phyloP scores from a whole-genome alignment of 2,113 vertebrate genomes.

The Sterrhoptilus dennistouni region DNA sequence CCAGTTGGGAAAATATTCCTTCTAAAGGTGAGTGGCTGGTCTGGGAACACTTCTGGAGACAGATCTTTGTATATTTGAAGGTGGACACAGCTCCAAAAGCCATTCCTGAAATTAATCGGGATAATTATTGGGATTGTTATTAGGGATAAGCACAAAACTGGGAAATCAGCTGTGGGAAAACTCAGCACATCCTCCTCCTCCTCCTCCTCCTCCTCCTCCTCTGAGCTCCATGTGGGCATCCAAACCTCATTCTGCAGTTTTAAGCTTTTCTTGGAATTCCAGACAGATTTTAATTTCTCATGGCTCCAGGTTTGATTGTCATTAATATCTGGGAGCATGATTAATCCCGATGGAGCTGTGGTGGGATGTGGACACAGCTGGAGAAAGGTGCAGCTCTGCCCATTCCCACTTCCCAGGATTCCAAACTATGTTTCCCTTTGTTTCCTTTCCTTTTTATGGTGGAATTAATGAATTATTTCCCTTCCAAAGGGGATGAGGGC shows the following conservation, averaged over 20 bases:
- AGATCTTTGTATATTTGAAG: background rate
- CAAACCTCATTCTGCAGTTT: background rate
- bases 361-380: background rate
- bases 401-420: background rate
- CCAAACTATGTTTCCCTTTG: background rate
- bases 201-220: background rate
- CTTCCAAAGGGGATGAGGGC: background rate
- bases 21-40: background rate
- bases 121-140: background rate
- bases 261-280: background rate
- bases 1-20: background rate
- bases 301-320: background rate
- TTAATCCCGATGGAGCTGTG: accelerated
- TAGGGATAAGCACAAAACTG: background rate
- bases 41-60: background rate
- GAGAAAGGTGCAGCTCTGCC: background rate
- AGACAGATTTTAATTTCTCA: accelerated
- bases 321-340: background rate
- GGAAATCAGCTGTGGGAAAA: background rate
- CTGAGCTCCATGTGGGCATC: background rate
- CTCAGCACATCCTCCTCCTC: background rate
- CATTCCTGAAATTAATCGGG: background rate
- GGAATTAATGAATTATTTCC: background rate
- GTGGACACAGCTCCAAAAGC: background rate
- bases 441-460: background rate